Base-by-base conservation (phyloP, 2,888 invertebrate genomes). In the Xanthorhoe spadicearia region DNA sequence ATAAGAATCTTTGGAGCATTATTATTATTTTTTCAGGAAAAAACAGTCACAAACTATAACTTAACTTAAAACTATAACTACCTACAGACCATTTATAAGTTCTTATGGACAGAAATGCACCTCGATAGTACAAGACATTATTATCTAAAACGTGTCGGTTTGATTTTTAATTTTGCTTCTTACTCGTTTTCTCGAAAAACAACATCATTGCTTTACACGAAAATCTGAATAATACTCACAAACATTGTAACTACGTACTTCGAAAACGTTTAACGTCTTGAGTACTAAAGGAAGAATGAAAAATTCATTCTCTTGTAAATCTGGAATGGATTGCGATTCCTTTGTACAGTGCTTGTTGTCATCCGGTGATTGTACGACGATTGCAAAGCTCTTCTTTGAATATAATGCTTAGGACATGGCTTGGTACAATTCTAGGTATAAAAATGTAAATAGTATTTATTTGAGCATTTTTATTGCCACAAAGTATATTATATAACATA, bases 271-370 rank as follows among this genome's bases (percentile, higher is more conserved):
- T 62, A 69, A 53, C 60, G 19, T 61, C 59, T 63, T 68, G 18
- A 69, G 54, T 66, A 64, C 70, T 61, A 64, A 61, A 63, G 48
- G 52, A 61, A 56, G 54, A 68, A 70, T 66, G 63, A 70, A 70
- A 70, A 64, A 70, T 68, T 66, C 68, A 72, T 72, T 62, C 54
- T 60, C 64, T 55, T 58, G 63, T 61, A 66, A 55, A 53, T 58
- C 54, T 50, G 56, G 67, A 67, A 60, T 59, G 60, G 66, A 61
- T 66, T 54, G 66, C 58, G 49, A 53, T 13, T 54, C 58, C 69
- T 66, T 69, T 69, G 64, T 66, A 66, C 54, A 54, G 57, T 35
- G 64, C 61, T 69, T 64, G 66, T 63, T 60, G 67, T 64, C 67
- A 60, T 53, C 60, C 43, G 15, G 51, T 43, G 56, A 61, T 63